Percentiles rank a stretch among this genome's conserved stretches.
These are phyloP conservation scores for Ichneumoninae sp. DNA, from an alignment of 2,888 invertebrate species.

Conservation along the genomic window DNA sequence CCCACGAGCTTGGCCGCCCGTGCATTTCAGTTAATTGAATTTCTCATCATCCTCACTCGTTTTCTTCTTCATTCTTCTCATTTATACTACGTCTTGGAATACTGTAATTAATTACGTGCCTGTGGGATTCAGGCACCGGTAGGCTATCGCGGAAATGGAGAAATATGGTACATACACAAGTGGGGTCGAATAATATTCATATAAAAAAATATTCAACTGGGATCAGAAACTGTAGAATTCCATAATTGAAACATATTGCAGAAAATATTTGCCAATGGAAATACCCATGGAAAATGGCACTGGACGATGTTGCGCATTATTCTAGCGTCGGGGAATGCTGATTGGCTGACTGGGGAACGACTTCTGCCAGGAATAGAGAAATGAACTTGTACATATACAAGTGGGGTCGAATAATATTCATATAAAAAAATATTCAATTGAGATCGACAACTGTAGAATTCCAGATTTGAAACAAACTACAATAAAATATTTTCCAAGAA, in stretches of 20 bases:
- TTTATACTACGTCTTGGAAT: not conserved
- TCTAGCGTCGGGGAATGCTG: not conserved
- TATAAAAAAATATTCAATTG: too few species aligned
- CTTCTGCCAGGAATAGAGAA: not conserved
- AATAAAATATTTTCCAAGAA: too few species aligned
- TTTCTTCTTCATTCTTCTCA: slow-evolving; percentile 1
- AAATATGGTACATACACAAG: not conserved
- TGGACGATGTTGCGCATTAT: not conserved
- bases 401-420: too few species aligned
- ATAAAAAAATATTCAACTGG: too few species aligned
- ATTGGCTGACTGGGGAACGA: not conserved
- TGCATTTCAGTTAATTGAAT: slow-evolving; percentile 66
- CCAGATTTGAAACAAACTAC: too few species aligned
- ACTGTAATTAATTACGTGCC: not conserved
- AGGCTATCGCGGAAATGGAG: not conserved
- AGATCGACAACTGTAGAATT: too few species aligned
- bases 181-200: too few species aligned
- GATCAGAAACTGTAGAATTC: too few species aligned
- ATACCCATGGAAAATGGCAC: not conserved
- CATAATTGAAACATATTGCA: too few species aligned
- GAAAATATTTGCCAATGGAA: too few species aligned
- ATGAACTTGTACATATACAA: not conserved
- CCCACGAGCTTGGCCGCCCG: slow-evolving; percentile 19
- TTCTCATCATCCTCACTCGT: slow-evolving; percentile 27
- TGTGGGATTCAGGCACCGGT: not conserved